These are phyloP conservation scores for Scleropages formosus DNA, from an alignment of 2,797 vertebrate species.

Conservation along the genomic window DNA sequence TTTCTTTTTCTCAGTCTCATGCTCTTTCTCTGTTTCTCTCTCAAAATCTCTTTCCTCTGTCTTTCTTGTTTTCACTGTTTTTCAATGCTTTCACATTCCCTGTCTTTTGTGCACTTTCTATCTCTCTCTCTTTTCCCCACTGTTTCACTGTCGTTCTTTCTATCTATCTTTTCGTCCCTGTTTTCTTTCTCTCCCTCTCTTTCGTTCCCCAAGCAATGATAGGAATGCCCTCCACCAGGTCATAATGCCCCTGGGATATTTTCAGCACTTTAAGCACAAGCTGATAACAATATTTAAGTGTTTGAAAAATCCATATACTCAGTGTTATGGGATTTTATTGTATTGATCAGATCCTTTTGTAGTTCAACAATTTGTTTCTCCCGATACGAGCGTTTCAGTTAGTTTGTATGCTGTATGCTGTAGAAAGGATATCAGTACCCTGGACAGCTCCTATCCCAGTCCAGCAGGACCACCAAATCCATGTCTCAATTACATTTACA, in stretches of 20 bases:
- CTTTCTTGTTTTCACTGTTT: too few species aligned
- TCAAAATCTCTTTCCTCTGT: conserved; percentile 10
- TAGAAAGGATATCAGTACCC: not conserved
- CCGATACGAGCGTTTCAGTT: not conserved
- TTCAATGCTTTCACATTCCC: too few species aligned
- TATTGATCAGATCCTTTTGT: too few species aligned
- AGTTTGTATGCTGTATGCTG: not conserved
- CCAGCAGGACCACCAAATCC: not conserved
- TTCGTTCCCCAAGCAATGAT: conserved; percentile 15
- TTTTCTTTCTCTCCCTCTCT: conserved; percentile 30
- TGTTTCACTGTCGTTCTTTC: too few species aligned
- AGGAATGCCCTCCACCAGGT: conserved; percentile 40
- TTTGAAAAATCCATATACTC: not conserved
- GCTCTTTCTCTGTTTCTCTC: conserved; percentile 9
- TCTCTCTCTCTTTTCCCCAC: too few species aligned
- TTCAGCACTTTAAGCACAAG: not conserved
- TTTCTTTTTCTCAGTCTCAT: not conserved
- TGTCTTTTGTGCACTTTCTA: too few species aligned
- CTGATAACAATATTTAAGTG: not conserved
- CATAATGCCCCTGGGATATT: conserved; percentile 39
- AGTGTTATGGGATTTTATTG: not conserved
- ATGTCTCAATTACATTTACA: too few species aligned
- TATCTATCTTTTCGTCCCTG: too few species aligned
- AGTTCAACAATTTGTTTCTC: not conserved
- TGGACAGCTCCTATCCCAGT: conserved; percentile 6